Evolutionary conservation across 1,140 invertebrate species (phyloP).

Genomic region (Bombus ignitus): DNA sequence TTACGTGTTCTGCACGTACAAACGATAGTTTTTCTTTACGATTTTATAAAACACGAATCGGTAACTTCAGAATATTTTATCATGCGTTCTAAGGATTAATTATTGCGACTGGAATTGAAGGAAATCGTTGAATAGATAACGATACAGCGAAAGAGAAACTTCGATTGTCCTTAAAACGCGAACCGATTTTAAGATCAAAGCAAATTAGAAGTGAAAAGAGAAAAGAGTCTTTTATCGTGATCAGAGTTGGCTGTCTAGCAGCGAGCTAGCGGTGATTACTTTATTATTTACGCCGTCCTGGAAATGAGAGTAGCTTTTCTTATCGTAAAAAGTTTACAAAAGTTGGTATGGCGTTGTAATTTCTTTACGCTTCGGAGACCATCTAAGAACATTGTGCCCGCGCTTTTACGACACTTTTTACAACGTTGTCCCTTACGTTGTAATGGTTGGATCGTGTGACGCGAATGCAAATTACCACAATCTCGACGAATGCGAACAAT

Average conservation of each 20-base stretch:
- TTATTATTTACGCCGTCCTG: slow-evolving; percentile 22
- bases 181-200: background rate
- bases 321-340: background rate
- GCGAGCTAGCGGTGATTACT: background rate
- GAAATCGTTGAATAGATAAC: background rate
- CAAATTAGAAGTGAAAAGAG: too few relatives aligned
- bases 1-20: too few relatives aligned
- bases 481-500: background rate
- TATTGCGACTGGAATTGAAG: background rate
- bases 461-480: slow-evolving; percentile 9
- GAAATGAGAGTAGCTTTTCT: background rate
- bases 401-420: slow-evolving; percentile 5
- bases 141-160: background rate
- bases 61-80: rapidly evolving
- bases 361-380: background rate
- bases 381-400: background rate
- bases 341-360: background rate
- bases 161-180: background rate
- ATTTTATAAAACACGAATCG: background rate
- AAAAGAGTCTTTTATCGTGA: background rate
- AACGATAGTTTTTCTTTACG: background rate
- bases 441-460: background rate
- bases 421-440: background rate
- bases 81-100: background rate
- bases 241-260: background rate